A percentile compares a stretch with the other conserved stretches of the same genome.
Evolutionary conservation across 1,140 invertebrate genomes (phyloP).

Genomic region (Leguminivora glycinivorella): DNA sequence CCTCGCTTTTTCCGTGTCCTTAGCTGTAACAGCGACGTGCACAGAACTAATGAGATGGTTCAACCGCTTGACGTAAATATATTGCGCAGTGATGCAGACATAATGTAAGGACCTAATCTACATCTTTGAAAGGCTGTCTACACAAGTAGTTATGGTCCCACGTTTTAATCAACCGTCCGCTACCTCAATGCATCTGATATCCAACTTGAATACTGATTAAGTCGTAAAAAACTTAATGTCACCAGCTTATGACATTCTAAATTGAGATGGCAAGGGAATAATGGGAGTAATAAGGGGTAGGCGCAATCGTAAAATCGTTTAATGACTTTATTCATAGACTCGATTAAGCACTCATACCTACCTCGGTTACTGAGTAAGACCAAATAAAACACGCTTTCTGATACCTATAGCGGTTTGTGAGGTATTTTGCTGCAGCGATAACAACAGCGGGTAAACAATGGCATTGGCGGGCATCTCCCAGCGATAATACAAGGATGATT

Average conservation of each 20-base stretch:
- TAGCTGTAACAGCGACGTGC: conserved; percentile 65
- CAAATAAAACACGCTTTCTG: not conserved
- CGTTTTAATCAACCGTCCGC: not conserved
- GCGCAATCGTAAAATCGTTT: conserved; percentile 10
- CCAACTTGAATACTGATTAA: not conserved
- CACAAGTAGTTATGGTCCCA: not conserved
- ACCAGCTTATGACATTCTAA: conserved; percentile 13
- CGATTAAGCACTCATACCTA: conserved; percentile 11
- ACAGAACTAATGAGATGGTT: conserved; percentile 67
- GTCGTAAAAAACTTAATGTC: conserved; percentile 9
- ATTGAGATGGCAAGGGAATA: conserved; percentile 4
- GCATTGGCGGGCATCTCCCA: not conserved
- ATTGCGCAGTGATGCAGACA: conserved; percentile 39
- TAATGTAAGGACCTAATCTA: conserved; percentile 11
- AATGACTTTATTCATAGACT: conserved; percentile 11
- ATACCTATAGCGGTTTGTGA: not conserved
- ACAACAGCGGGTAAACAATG: not conserved
- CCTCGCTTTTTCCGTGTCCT: conserved; percentile 61
- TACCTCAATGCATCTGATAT: not conserved
- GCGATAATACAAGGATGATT: not conserved
- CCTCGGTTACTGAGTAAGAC: not conserved
- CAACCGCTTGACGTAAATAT: conserved; percentile 68
- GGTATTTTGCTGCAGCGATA: not conserved
- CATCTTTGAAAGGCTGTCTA: not conserved
- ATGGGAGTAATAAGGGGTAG: not conserved